phyloP scores from a whole-genome alignment of 1,140 invertebrate genomes.

The Piezodorus guildinii region DNA sequence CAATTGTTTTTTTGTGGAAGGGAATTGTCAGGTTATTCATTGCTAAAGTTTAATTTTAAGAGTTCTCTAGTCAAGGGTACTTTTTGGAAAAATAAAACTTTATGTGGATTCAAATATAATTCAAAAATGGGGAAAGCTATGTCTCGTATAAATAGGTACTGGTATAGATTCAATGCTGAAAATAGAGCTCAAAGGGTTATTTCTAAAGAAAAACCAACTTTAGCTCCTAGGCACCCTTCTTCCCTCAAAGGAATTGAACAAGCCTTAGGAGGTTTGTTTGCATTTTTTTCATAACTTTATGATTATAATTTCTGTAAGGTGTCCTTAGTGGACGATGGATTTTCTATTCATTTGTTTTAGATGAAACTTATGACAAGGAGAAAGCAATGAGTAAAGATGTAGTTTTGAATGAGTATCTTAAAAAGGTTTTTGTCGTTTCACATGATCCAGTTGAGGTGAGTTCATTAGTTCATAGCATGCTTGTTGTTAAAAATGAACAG shows the following conservation, averaged over 20 bases:
- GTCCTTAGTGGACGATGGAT: not conserved
- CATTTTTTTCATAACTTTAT: not conserved
- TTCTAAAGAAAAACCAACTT: constrained; percentile 48
- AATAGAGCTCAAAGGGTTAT: constrained; percentile 55
- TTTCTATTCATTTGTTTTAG: constrained; percentile 14
- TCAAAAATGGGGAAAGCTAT: constrained; percentile 3
- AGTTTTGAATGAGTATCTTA: constrained; percentile 23
- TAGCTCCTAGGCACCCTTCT: constrained; percentile 48
- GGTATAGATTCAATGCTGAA: constrained; percentile 48
- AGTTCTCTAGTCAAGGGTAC: too few species aligned
- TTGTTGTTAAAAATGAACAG: too few species aligned
- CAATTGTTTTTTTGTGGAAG: too few species aligned
- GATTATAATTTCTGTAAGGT: not conserved
- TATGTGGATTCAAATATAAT: not conserved
- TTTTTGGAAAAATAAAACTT: too few species aligned
- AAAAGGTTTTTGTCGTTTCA: constrained; percentile 25
- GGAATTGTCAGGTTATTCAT: too few species aligned
- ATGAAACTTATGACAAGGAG: constrained; percentile 14
- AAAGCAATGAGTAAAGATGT: constrained; percentile 24
- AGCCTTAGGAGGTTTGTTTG: constrained; percentile 40
- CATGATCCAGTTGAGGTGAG: constrained; percentile 20
- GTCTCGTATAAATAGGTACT: constrained; percentile 1
- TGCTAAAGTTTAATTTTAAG: too few species aligned
- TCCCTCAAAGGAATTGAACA: constrained; percentile 47
- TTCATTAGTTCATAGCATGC: too few species aligned